phyloP scores from a whole-genome alignment of 1,140 invertebrate genomes.

The Magallana gigas region DNA sequence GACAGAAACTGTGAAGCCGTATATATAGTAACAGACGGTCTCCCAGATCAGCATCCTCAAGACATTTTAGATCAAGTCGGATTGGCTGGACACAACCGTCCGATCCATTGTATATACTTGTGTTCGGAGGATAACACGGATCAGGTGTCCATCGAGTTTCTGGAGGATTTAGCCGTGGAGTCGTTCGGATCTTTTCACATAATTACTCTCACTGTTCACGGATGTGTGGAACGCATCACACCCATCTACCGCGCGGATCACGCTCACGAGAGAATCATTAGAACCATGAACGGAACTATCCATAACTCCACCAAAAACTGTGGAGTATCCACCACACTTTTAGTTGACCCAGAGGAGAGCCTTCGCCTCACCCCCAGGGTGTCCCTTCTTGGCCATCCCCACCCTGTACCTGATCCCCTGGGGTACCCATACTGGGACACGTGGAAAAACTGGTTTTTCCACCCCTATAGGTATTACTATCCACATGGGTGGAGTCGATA shows the following conservation, averaged over 20 bases:
- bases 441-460: conserved; percentile 50
- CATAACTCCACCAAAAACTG: conserved; percentile 74
- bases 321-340: conserved; percentile 73
- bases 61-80: conserved; percentile 76
- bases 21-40: conserved; percentile 78
- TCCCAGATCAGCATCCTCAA: conserved; percentile 77
- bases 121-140: conserved; percentile 71
- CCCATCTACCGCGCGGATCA: conserved; percentile 74
- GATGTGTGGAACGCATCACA: conserved; percentile 75
- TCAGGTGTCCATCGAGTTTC: conserved; percentile 73
- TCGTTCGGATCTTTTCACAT: conserved; percentile 78
- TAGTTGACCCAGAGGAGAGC: conserved; percentile 70
- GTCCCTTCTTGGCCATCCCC: conserved; percentile 35
- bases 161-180: conserved; percentile 77
- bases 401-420: conserved; percentile 38
- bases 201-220: conserved; percentile 72
- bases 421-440: conserved; percentile 45
- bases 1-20: conserved; percentile 75
- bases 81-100: conserved; percentile 63
- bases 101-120: conserved; percentile 78
- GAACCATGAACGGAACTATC: conserved; percentile 71
- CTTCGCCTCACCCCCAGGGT: conserved; percentile 63
- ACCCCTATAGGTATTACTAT: conserved; percentile 70
- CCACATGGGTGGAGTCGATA: conserved; percentile 75
- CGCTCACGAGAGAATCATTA: conserved; percentile 70